Evolutionary conservation across 2,113 vertebrate species (phyloP), one percentile per base, ranked within the genome.

Genomic region (Emydocephalus ijimae): DNA sequence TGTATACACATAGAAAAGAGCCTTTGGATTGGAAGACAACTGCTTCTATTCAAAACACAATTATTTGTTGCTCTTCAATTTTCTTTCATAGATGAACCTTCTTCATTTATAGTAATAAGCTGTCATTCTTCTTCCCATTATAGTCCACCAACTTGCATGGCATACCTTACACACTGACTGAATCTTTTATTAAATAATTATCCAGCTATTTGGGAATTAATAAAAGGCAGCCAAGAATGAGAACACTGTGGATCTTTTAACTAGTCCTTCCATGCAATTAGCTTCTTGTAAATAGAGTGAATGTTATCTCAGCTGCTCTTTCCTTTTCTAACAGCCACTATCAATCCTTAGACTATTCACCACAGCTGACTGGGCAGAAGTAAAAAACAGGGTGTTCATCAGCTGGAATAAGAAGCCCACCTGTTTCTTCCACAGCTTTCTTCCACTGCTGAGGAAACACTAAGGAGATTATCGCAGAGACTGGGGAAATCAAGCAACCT

Each of bases 391-490:
- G 29, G 24, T 56, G 59, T 24, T 74, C 61, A 93, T 21, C 61
- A 85, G 92, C 61, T 93, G 86, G 52, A 61, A 85, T 20, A 90
- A 61, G 56, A 90, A 57, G 45, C 34, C 39, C 86, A 89, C 29
- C 52, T 93, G 64, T 45, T 89, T 61, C 50, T 74, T 43, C 52
- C 50, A 57, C 43, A 54, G 57, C 59, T 88, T 59, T 12, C 34
- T 74, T 55, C 86, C 91, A 89, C 74, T 92, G 12, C 59, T 50
- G 43, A 61, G 15, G 54, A 85, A 57, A 88, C 50, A 93, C 52
- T 69, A 15, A 87, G 50, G 14, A 56, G 56, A 23, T 86, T 52
- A 56, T 29, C 91, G 29, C 5, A 89, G 39, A 45, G 85, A 4
- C n/a, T 69, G 59, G 54, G 54, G 57, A 48, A 59, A 45, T 45